Evolutionary conservation across 2,113 vertebrate genomes (phyloP), one percentile per base, ranked within the genome.

Genomic region (Alectura lathami): DNA sequence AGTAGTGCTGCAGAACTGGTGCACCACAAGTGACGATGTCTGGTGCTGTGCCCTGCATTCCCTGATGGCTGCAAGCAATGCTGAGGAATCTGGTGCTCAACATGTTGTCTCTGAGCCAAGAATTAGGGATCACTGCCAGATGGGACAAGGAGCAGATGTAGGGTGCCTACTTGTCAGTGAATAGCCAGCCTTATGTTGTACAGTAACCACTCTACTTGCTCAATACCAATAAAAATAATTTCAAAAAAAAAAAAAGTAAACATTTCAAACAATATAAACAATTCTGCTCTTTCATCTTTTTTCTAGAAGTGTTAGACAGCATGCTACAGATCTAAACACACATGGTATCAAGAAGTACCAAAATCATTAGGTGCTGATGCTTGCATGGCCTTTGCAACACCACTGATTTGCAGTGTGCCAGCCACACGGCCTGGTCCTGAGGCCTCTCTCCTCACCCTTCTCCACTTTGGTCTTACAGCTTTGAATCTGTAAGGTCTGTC

Each of bases 131-230:
- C 73, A 63, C 64, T 88, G 94, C 95, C 93, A 88, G 88, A 88
- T 83, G 93, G 88, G 90, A 97, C 94, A 91, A 82, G 80, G 81
- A 95, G 59, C 94, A 96, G 89, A 94, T 94, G 84, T 80, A 70
- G 27, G 40, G 17, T 83, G 91, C 82, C 85, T 93, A 3, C 50
- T 94, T 77, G 63, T 88, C 56, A 77, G 50, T 89, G 96, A 91
- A 62, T 87, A 88, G 84, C 60, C 74, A 92, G 63, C 93, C 91
- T 95, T 88, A 70, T 95, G 85, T 63, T 89, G 30, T 60, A 63
- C 51, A 76, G 40, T 66, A 88, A 70, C 34, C 4, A 42, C 60
- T 90, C n/a, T 23, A 56, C 38, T 91, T 86, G 68, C 67, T 94
- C 56, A 48, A n/a, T 94, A 60, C 48, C 84, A 84, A 73, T 32